Evolutionary conservation across 1,140 invertebrate species (phyloP).

Genomic region (Lucilia sericata): DNA sequence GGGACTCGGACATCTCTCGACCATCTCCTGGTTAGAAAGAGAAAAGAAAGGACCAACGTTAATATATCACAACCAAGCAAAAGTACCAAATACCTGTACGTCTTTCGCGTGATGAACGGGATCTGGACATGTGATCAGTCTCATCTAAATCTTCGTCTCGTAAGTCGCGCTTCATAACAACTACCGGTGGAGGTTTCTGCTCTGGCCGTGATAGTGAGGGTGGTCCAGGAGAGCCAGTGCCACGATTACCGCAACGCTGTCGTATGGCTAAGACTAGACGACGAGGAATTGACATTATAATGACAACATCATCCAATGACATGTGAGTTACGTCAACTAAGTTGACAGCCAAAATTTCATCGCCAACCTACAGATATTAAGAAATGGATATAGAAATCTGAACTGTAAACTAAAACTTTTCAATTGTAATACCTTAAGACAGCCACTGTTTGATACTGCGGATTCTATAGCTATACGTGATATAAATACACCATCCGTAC

Average conservation of each 20-base stretch:
- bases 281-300: slow-evolving; percentile 98
- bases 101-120: slow-evolving; percentile 69
- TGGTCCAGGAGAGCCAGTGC: slow-evolving; percentile 75
- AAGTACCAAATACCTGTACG: slow-evolving; percentile 69
- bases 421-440: slow-evolving; percentile 78
- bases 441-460: slow-evolving; percentile 95
- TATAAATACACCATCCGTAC: slow-evolving; percentile 97
- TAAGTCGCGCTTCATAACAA: slow-evolving; percentile 92
- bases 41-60: slow-evolving; percentile 49
- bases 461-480: slow-evolving; percentile 97
- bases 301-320: slow-evolving; percentile 98
- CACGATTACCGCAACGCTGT: slow-evolving; percentile 76
- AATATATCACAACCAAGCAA: slow-evolving; percentile 58
- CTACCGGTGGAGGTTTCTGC: slow-evolving; percentile 90
- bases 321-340: slow-evolving; percentile 96
- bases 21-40: slow-evolving; percentile 72
- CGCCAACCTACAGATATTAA: slow-evolving; percentile 86
- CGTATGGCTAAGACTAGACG: slow-evolving; percentile 93
- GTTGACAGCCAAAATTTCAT: slow-evolving; percentile 98
- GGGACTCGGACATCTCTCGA: slow-evolving; percentile 79
- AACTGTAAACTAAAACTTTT: not conserved
- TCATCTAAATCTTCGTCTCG: slow-evolving; percentile 83
- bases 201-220: slow-evolving; percentile 75
- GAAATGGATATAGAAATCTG: not conserved
- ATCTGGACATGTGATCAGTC: slow-evolving; percentile 68